A percentile compares a stretch with the other conserved stretches of the same genome.
phyloP scores from a whole-genome alignment of 2,797 vertebrate genomes.

The Gymnothorax reevesii region DNA sequence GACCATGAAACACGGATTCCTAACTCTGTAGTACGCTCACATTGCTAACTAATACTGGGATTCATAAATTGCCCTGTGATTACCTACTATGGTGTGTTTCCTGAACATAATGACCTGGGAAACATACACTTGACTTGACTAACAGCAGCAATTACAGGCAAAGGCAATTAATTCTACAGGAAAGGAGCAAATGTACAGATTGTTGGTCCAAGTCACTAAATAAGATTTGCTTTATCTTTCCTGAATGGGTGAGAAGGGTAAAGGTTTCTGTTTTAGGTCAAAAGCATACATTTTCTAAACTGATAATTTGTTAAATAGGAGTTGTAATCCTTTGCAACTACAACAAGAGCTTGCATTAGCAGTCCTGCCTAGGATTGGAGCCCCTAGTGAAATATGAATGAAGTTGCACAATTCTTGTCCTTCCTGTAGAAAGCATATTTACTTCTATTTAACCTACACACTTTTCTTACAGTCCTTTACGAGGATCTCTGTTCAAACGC shows the following conservation, averaged over 20 bases:
- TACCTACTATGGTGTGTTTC: neutral
- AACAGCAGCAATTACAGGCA: neutral
- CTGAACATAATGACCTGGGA: neutral
- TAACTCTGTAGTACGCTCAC: neutral
- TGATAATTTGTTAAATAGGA: neutral
- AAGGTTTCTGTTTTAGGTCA: neutral
- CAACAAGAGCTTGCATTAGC: neutral
- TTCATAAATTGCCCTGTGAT: neutral
- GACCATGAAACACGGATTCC: neutral
- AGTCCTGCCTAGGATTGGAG: neutral
- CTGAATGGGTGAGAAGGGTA: neutral
- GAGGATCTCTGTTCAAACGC: constrained; percentile 11
- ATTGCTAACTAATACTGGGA: neutral
- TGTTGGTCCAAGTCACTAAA: constrained; percentile 5
- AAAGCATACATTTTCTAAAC: neutral
- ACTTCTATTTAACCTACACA: neutral
- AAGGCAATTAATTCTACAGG: neutral
- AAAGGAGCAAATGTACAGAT: neutral
- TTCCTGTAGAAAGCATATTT: neutral
- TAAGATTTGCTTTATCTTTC: neutral
- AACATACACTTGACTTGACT: neutral
- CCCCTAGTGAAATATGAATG: neutral
- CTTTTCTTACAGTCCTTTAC: constrained; percentile 18
- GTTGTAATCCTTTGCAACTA: neutral
- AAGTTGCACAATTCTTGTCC: neutral